Conservation (phyloP, 92 coral and sea anemone genomes). For the Porites lobata region DNA sequence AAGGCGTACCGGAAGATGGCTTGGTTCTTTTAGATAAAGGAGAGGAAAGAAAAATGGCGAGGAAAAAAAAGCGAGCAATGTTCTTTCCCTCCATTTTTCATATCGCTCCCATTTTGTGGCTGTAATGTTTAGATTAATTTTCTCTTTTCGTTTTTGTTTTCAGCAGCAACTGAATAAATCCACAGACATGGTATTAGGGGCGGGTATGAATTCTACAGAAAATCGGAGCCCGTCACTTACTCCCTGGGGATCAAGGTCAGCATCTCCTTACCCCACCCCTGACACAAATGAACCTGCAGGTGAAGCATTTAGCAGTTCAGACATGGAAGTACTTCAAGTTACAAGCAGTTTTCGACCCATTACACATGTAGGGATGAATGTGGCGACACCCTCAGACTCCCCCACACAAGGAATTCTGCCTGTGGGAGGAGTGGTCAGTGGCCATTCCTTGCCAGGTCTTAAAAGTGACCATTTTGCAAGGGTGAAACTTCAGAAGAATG, state of each 20-base stretch:
- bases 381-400: slow-evolving; percentile 10
- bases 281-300: slow-evolving; percentile 11
- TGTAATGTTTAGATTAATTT: not conserved
- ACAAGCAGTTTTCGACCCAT: slow-evolving; percentile 36
- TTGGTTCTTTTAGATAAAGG: too few species aligned
- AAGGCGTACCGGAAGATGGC: too few species aligned
- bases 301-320: slow-evolving; percentile 13
- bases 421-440: slow-evolving; percentile 53
- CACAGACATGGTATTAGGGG: slow-evolving; percentile 36
- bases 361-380: not conserved
- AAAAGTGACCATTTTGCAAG: slow-evolving; percentile 16
- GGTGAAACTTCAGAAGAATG: slow-evolving; percentile 5
- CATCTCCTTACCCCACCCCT: slow-evolving; percentile 62
- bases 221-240: slow-evolving; percentile 53
- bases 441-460: slow-evolving; percentile 12
- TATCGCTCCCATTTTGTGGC: too few species aligned
- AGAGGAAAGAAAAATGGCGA: too few species aligned
- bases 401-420: slow-evolving; percentile 48
- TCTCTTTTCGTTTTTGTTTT: not conserved
- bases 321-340: slow-evolving; percentile 29
- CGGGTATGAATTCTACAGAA: slow-evolving; percentile 15
- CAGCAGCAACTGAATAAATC: slow-evolving; percentile 22
- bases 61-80: too few species aligned
- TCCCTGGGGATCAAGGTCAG: slow-evolving; percentile 57
- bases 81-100: too few species aligned